These are phyloP conservation scores for Sebastes schlegelii DNA, from an alignment of 2,113 vertebrate genomes.

Conservation along the genomic window DNA sequence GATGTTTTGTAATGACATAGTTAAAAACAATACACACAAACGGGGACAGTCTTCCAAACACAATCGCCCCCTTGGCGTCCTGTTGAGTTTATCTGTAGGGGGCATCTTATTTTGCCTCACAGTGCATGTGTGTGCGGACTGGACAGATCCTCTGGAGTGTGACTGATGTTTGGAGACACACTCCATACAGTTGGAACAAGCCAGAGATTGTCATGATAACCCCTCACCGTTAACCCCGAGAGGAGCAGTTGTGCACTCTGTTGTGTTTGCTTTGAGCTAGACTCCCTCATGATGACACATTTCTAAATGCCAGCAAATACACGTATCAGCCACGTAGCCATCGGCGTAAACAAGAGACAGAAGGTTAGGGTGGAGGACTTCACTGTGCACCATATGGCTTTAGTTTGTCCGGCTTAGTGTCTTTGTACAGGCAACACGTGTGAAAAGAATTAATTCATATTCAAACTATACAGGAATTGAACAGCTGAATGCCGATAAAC, in stretches of 20 bases:
- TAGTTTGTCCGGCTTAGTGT: conserved; percentile 34
- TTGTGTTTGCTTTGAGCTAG: conserved; percentile 42
- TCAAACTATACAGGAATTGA: background rate
- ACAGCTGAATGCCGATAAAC: conserved; percentile 7
- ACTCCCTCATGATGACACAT: conserved; percentile 17
- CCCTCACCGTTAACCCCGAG: conserved; percentile 41
- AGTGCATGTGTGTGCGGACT: conserved; percentile 11
- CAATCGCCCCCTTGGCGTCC: background rate
- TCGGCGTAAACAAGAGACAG: conserved; percentile 40
- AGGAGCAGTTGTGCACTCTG: conserved; percentile 24
- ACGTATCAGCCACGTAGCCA: conserved; percentile 21
- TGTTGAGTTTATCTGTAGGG: conserved; percentile 34
- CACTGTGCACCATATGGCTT: conserved; percentile 39
- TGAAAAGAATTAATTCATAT: background rate
- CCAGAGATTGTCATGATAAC: conserved; percentile 64
- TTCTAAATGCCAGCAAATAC: conserved; percentile 28
- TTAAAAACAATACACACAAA: background rate
- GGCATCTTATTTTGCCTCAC: conserved; percentile 37
- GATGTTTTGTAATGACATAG: background rate
- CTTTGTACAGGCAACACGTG: conserved; percentile 7
- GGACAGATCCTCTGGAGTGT: conserved; percentile 43
- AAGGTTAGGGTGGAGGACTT: conserved; percentile 37
- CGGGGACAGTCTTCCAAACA: background rate
- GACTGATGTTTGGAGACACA: conserved; percentile 55
- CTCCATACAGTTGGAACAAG: conserved; percentile 50